Evolutionary conservation across 2,888 invertebrate species (phyloP).

Genomic region (Galeopsomyia nigrocyanea): DNA sequence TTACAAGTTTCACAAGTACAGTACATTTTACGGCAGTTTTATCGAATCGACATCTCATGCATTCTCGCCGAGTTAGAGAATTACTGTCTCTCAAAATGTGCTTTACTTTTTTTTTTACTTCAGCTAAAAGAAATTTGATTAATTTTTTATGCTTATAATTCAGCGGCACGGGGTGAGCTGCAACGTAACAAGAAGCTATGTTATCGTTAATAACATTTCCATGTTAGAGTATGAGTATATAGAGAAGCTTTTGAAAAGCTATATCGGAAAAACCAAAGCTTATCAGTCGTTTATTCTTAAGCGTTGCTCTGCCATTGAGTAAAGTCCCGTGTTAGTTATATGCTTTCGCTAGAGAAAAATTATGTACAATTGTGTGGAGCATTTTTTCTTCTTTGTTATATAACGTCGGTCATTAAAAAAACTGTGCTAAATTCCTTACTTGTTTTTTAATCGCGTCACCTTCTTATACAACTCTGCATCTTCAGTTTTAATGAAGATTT

Average conservation of each 20-base stretch:
- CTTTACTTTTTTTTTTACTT: conserved; percentile 26
- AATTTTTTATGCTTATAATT: conserved; percentile 46
- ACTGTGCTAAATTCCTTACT: no score
- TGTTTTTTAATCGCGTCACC: no score
- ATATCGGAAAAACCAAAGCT: conserved; percentile 43
- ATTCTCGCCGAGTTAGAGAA: no score
- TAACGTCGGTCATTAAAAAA: no score
- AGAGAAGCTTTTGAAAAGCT: conserved; percentile 36
- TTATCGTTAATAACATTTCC: conserved; percentile 48
- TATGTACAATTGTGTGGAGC: conserved; percentile 11
- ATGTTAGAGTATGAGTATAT: conserved; percentile 42
- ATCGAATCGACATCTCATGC: not conserved
- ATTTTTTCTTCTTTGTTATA: not conserved
- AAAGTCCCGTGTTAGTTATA: conserved; percentile 36
- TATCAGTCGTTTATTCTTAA: conserved; percentile 52
- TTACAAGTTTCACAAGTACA: conserved; percentile 39
- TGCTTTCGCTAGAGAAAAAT: conserved; percentile 25
- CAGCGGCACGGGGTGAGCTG: conserved; percentile 49
- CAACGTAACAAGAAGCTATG: conserved; percentile 53
- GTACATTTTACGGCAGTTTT: conserved; percentile 23
- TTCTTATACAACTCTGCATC: no score
- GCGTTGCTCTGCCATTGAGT: conserved; percentile 51
- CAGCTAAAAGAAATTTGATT: conserved; percentile 32
- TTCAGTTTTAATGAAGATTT: no score
- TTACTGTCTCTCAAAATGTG: conserved; percentile 21